These are phyloP conservation scores for Arothron firmamentum DNA, from an alignment of 2,113 vertebrate species.

Conservation along the genomic window DNA sequence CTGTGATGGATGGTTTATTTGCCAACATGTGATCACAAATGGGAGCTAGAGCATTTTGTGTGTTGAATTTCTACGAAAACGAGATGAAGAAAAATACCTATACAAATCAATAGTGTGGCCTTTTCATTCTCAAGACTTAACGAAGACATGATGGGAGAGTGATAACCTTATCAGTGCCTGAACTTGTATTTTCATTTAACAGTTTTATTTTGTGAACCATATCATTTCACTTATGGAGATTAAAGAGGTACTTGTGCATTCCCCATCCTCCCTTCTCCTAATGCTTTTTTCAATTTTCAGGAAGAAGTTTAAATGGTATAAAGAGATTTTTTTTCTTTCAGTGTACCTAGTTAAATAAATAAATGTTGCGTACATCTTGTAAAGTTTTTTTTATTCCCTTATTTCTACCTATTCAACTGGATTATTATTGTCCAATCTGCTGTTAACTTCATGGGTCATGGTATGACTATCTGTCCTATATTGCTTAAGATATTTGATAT, in stretches of 20 bases:
- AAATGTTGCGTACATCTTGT: slow-evolving; percentile 73
- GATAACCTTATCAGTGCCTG: slow-evolving; percentile 83
- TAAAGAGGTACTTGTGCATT: slow-evolving; percentile 74
- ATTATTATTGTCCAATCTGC: slow-evolving; percentile 63
- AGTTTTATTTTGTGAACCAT: slow-evolving; percentile 74
- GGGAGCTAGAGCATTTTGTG: slow-evolving; percentile 66
- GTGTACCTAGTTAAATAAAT: slow-evolving; percentile 76
- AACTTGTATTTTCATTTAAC: slow-evolving; percentile 76
- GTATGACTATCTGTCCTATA: slow-evolving; percentile 45
- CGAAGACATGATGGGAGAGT: slow-evolving; percentile 78
- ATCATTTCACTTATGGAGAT: slow-evolving; percentile 75
- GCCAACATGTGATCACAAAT: slow-evolving; percentile 71
- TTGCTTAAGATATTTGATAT: slow-evolving; percentile 44
- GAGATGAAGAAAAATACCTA: slow-evolving; percentile 74
- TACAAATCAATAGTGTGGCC: slow-evolving; percentile 81
- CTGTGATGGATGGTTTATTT: slow-evolving; percentile 65
- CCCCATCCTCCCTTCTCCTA: slow-evolving; percentile 65
- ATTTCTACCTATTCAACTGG: slow-evolving; percentile 57
- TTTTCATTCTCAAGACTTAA: slow-evolving; percentile 82
- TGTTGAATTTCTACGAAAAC: slow-evolving; percentile 71
- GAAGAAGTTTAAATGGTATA: slow-evolving; percentile 72
- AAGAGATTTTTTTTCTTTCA: slow-evolving; percentile 70
- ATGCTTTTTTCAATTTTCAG: slow-evolving; percentile 73
- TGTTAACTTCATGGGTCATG: slow-evolving; percentile 62
- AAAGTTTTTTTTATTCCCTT: slow-evolving; percentile 70